Evolutionary conservation across 2,888 invertebrate species (phyloP).

Genomic region (Buathra laborator): DNA sequence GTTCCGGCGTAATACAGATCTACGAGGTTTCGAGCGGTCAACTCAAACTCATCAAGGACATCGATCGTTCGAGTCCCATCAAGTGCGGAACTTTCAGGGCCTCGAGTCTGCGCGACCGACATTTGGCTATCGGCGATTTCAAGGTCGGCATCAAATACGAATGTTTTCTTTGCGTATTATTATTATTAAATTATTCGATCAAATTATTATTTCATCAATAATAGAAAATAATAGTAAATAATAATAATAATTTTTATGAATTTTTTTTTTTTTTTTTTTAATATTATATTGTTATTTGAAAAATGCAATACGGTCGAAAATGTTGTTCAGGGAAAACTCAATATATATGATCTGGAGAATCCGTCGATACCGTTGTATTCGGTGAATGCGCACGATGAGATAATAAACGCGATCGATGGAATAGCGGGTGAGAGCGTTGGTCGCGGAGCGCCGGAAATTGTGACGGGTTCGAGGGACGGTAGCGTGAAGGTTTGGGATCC

Average conservation of each 20-base stretch:
- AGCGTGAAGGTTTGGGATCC: conserved; percentile 98
- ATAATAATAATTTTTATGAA: too few species aligned
- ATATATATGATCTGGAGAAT: conserved; percentile 89
- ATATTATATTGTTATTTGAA: background rate
- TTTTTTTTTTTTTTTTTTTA: background rate
- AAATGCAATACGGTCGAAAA: too few species aligned
- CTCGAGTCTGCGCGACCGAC: conserved; percentile 91
- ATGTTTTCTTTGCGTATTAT: too few species aligned
- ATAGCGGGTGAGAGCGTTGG: conserved; percentile 92
- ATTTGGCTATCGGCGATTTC: conserved; percentile 96
- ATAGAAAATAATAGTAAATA: too few species aligned
- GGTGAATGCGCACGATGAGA: conserved; percentile 92
- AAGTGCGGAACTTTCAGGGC: conserved; percentile 98
- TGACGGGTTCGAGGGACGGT: conserved; percentile 97
- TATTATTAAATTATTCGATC: too few species aligned
- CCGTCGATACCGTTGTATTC: conserved; percentile 91
- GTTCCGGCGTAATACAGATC: conserved; percentile 94
- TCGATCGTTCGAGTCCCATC: conserved; percentile 93
- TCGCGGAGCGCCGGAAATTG: conserved; percentile 97
- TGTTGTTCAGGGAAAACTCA: conserved; percentile 87
- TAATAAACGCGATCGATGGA: conserved; percentile 96
- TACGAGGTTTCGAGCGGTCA: conserved; percentile 92
- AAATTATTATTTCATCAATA: too few species aligned
- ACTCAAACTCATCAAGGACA: conserved; percentile 89
- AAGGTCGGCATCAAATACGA: conserved; percentile 76